Base-by-base conservation (phyloP, 2,113 vertebrate genomes). In the Albula goreensis region DNA sequence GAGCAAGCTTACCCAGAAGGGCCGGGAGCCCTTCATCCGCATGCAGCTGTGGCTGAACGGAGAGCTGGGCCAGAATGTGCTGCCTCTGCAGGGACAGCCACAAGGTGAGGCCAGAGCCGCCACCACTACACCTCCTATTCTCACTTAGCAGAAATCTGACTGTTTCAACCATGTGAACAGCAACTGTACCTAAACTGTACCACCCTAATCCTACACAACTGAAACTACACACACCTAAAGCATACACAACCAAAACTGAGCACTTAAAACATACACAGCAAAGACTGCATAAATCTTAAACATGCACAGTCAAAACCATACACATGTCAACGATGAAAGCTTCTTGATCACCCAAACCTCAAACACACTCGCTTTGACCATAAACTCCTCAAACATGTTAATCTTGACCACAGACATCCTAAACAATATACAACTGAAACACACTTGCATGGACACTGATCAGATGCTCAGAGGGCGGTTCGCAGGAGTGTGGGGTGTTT, bases 21-120 rank as follows among this genome's bases (percentile, higher is more conserved):
- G 97, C 92, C 96, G 97, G 25, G 97, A 98, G 92, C 97, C 97
- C 87, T 98, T 98, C 93, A 98, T 98, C 92, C 96, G 97, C 86
- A 98, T 98, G 97, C 97, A 98, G 94, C 96, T 98, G 89, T 98
- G 97, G 97, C 95, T 98, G 89, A 97, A 97, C 31, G 97, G 97
- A 86, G 97, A 97, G 91, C 94, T 98, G 90, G 96, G 96, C 88
- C 96, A 97, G 91, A 96, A 95, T 41, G 96, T 97, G 91, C 93
- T 97, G 90, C 96, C 96, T 0, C 94, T 96, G 87, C 96, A 97
- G 90, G 95, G 95, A 70, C 96, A 96, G 89, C 95, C 95, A 82
- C 95, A 94, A 90, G 96, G 96, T 92, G 86, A 70, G 15, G 41
- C 1, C 78, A 0, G 5, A 7, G 70, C 78, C 41, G 11, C 78